These are phyloP conservation scores for Coracopsis vasa DNA, from an alignment of 2,113 vertebrate genomes.

Conservation along the genomic window DNA sequence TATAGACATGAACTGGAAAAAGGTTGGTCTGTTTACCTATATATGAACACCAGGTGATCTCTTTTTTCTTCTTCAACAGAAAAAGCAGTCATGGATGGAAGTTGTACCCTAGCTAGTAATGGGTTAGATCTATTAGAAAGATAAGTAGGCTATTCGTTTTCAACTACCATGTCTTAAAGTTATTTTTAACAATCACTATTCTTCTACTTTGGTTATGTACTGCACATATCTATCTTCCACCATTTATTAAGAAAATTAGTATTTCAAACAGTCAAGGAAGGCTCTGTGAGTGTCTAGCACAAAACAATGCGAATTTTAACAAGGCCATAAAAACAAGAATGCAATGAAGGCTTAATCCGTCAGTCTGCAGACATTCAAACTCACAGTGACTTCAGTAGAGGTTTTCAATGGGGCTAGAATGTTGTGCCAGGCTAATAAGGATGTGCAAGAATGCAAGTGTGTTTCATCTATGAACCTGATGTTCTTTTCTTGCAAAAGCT, in stretches of 20 bases:
- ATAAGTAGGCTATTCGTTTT: background rate
- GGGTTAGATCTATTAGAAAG: background rate
- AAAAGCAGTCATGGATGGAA: background rate
- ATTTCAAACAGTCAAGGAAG: background rate
- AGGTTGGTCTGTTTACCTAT: background rate
- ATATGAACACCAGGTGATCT: background rate
- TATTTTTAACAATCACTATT: background rate
- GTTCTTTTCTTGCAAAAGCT: background rate
- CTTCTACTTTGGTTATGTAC: background rate
- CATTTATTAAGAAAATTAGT: background rate
- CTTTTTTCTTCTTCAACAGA: background rate
- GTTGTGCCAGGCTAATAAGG: background rate
- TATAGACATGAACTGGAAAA: background rate
- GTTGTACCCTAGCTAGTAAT: background rate
- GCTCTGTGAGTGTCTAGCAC: background rate
- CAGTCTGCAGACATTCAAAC: background rate
- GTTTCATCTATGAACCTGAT: background rate
- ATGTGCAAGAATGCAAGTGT: background rate
- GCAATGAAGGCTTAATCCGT: background rate
- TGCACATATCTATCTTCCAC: background rate
- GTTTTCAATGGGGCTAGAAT: background rate
- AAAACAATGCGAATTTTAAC: background rate
- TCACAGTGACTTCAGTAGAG: background rate
- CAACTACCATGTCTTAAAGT: background rate
- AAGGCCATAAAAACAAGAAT: background rate